phyloP scores from a whole-genome alignment of 2,888 invertebrate species.

The Papilio elwesi region DNA sequence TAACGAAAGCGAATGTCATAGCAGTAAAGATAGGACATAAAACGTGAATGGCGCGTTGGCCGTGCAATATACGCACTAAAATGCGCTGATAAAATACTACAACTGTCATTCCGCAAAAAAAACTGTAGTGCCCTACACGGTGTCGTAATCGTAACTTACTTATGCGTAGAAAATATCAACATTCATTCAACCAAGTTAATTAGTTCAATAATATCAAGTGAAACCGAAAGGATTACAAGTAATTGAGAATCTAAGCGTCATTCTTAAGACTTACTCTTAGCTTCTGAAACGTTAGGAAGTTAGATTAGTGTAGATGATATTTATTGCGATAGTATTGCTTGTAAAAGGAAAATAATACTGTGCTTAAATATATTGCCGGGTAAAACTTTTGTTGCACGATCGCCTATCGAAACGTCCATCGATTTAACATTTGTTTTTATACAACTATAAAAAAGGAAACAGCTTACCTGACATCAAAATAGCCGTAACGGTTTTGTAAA shows the following conservation, averaged over 20 bases:
- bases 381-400: slow-evolving; percentile 2
- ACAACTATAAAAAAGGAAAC: slow-evolving; percentile 18
- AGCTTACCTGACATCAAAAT: slow-evolving; percentile 17
- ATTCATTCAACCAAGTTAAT: not conserved
- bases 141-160: not conserved
- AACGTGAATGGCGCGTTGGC: slow-evolving; percentile 5
- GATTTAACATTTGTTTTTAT: slow-evolving; percentile 20
- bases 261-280: not conserved
- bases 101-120: not conserved
- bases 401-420: slow-evolving; percentile 1
- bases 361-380: not conserved
- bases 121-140: not conserved
- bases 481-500: slow-evolving; percentile 13
- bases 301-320: no score
- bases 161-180: not conserved
- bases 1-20: slow-evolving; percentile 21
- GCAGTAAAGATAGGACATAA: slow-evolving; percentile 15
- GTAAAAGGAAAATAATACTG: not conserved
- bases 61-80: slow-evolving; percentile 16
- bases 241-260: not conserved
- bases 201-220: not conserved
- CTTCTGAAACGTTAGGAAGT: not conserved
- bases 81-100: slow-evolving; percentile 17
- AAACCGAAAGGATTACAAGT: no score
- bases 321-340: no score